Evolutionary conservation across 2,797 vertebrate species (phyloP).

Genomic region (Ctenosaura bakeri): DNA sequence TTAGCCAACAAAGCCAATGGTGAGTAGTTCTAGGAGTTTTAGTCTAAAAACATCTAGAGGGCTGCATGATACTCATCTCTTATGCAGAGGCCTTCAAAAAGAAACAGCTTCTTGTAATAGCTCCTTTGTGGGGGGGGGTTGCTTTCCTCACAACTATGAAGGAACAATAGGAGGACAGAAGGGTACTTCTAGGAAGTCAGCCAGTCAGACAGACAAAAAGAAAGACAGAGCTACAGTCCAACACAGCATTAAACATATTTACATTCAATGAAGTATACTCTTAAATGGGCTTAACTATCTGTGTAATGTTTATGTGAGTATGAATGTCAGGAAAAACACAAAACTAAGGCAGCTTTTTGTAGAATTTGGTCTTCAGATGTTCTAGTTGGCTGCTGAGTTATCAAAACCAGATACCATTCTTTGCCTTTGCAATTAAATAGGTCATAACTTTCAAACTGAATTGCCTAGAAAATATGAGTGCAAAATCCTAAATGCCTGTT

Average conservation of each 20-base stretch:
- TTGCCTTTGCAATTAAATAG: not conserved
- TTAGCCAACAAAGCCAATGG: no score
- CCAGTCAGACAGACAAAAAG: not conserved
- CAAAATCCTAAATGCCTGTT: no score
- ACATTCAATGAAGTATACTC: not conserved
- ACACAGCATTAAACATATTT: not conserved
- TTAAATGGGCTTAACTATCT: not conserved
- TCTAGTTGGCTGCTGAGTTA: not conserved
- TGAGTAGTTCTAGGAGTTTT: no score
- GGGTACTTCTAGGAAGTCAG: not conserved
- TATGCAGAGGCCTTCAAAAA: not conserved
- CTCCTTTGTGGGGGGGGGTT: not conserved
- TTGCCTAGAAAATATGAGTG: no score
- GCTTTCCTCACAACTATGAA: not conserved
- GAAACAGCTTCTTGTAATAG: not conserved
- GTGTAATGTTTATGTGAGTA: not conserved
- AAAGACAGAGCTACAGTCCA: not conserved
- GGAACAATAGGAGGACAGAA: not conserved
- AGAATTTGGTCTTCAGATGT: not conserved
- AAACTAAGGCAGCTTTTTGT: not conserved
- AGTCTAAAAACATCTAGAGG: no score
- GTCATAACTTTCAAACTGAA: not conserved
- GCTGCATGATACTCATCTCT: not conserved
- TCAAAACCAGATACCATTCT: not conserved
- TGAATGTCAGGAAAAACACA: not conserved